Evolutionary conservation across 2,888 invertebrate species (phyloP).

Genomic region (Leptodirus hochenwartii): DNA sequence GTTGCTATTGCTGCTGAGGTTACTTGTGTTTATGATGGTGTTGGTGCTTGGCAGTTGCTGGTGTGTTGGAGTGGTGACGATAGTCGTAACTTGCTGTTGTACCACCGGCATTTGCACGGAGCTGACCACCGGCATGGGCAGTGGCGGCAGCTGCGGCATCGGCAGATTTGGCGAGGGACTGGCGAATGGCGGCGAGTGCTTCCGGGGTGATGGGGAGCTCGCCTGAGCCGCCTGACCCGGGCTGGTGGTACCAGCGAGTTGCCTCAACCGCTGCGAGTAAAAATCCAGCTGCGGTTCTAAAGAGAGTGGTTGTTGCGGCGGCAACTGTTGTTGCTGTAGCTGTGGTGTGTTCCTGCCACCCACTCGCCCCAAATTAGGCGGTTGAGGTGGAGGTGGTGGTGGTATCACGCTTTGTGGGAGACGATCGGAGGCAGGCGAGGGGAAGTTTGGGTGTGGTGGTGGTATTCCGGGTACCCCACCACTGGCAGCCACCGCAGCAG

Average conservation of each 20-base stretch:
- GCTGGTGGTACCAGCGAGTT: conserved; percentile 91
- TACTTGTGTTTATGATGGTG: conserved; percentile 12
- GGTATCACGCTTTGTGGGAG: conserved; percentile 33
- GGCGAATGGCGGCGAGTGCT: conserved; percentile 64
- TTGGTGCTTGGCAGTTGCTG: conserved; percentile 7
- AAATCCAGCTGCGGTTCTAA: conserved; percentile 90
- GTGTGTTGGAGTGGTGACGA: neutral
- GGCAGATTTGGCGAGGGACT: conserved; percentile 61
- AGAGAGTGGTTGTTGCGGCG: conserved; percentile 47
- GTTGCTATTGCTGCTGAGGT: conserved; percentile 24
- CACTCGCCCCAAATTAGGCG: too few relatives aligned
- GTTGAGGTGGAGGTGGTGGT: conserved; percentile 26
- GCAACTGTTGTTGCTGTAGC: too few relatives aligned
- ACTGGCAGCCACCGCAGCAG: conserved; percentile 35
- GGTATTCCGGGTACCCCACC: conserved; percentile 35
- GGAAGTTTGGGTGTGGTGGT: conserved; percentile 41
- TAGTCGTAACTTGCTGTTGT: conserved; percentile 10
- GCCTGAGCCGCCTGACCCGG: conserved; percentile 80
- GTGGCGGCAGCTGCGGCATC: conserved; percentile 51
- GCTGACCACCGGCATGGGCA: too few relatives aligned
- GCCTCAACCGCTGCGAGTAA: conserved; percentile 98
- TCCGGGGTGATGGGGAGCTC: conserved; percentile 66
- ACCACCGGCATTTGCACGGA: conserved; percentile 26
- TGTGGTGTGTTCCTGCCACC: conserved; percentile 26
- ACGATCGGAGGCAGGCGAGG: conserved; percentile 39